Evolutionary conservation across 2,888 invertebrate genomes (phyloP), one percentile per base, ranked within the genome.

Genomic region (Ectemnius cavifrons): DNA sequence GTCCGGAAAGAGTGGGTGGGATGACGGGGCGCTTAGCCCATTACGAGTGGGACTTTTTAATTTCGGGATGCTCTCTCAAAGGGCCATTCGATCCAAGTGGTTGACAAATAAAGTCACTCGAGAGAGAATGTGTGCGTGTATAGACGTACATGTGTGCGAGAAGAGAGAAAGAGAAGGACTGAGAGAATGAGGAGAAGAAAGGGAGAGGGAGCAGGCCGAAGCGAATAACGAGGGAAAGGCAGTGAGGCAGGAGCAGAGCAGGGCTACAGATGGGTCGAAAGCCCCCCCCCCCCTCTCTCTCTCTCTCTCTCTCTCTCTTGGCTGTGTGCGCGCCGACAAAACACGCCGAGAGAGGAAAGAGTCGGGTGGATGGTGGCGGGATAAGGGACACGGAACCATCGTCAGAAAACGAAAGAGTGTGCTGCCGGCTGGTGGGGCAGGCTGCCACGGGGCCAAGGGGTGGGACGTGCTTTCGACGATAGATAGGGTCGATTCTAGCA

Each of bases 401-500:
- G 67, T 70, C 66, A 46, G 77, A 79, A 63, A 59, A 20, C 63
- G 73, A 75, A 59, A 63, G 59, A 63, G 27, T 63, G 23, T 61
- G 58, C 61, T 23, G 37, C 6, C 8, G 37, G 37, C 37, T 37
- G 37, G 37, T 37, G 37, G 37, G 37, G 37, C 37, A 37, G 37
- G 37, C 37, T 6, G 37, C 37, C 37, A 37, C 37, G 37, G 63
- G 67, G 61, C 62, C 74, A 69, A 65, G 77, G 71, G 66, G 76
- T 65, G 80, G 47, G 79, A 49, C 73, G 78, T 82, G 84, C 81
- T 85, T 73, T 80, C 75, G 82, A 84, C 87, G 88, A 87, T 87
- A 88, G 88, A 87, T 89, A 87, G 87, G 88, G 84, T 85, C 85
- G 85, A 83, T 85, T 86, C 87, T 84, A 87, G 88, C 85, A 87